Evolutionary conservation across 30 jellyfish, hydroid and myxozoan genomes (phyloP).

Genomic region (Sanderia malayensis): DNA sequence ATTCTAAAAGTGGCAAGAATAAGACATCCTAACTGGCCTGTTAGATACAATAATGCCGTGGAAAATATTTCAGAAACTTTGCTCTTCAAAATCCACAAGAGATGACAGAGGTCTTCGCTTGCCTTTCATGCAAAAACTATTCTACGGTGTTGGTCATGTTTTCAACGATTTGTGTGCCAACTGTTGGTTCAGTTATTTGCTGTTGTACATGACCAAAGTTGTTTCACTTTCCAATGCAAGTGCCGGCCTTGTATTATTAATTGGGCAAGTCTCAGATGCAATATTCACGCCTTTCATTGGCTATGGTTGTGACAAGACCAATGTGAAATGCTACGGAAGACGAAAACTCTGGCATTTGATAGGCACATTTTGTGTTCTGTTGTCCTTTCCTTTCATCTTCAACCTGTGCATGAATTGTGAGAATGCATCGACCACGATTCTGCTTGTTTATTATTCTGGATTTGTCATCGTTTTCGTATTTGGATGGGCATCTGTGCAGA

Average conservation of each 20-base stretch:
- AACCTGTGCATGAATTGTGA: slow-evolving; percentile 73
- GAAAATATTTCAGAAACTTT: slow-evolving; percentile 33
- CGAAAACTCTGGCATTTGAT: slow-evolving; percentile 88
- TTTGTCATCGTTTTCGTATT: slow-evolving; percentile 90
- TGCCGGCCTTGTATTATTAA: slow-evolving; percentile 82
- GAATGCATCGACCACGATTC: slow-evolving; percentile 26
- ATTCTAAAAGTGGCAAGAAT: no score
- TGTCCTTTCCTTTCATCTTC: slow-evolving; percentile 81
- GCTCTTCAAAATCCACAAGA: slow-evolving; percentile 13
- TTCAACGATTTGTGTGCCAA: slow-evolving; percentile 91
- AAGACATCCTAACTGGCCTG: no score
- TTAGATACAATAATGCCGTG: slow-evolving; percentile 56
- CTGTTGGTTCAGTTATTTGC: slow-evolving; percentile 89
- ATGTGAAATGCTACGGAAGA: slow-evolving; percentile 58
- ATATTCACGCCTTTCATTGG: slow-evolving; percentile 83
- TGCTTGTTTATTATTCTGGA: slow-evolving; percentile 70
- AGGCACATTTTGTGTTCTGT: slow-evolving; percentile 79
- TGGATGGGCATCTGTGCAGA: slow-evolving; percentile 96
- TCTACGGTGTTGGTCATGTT: slow-evolving; percentile 92
- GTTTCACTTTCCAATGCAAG: slow-evolving; percentile 77
- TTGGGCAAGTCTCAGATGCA: slow-evolving; percentile 98
- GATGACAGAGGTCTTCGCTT: slow-evolving; percentile 10
- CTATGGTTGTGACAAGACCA: slow-evolving; percentile 80
- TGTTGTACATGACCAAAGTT: slow-evolving; percentile 78
- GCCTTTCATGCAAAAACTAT: slow-evolving; percentile 50